These are phyloP conservation scores for Agrilus planipennis DNA, from an alignment of 1,140 invertebrate species.

Conservation along the genomic window DNA sequence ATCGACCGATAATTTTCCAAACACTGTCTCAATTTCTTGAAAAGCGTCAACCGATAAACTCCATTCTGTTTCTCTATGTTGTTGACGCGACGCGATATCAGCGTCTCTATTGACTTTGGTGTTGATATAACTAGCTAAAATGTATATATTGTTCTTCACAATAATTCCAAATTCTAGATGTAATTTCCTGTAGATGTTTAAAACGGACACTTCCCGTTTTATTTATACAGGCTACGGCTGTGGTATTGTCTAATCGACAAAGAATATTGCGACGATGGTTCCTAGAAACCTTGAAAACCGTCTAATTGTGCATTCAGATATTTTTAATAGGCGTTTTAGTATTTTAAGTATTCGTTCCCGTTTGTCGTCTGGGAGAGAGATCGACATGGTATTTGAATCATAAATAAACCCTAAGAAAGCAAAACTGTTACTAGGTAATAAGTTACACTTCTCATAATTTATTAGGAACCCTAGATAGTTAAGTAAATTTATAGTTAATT, in stretches of 20 bases:
- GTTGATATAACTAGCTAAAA: slow-evolving; percentile 19
- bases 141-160: slow-evolving; percentile 19
- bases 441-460: not conserved
- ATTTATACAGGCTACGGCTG: slow-evolving; percentile 18
- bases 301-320: not conserved
- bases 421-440: not conserved
- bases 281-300: not conserved
- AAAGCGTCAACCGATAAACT: slow-evolving; percentile 2
- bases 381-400: not conserved
- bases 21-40: slow-evolving; percentile 8
- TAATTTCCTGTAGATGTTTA: slow-evolving; percentile 12
- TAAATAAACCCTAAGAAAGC: not conserved
- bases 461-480: not conserved
- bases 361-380: not conserved
- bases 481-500: not conserved
- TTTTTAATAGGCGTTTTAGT: not conserved
- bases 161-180: slow-evolving; percentile 21
- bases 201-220: slow-evolving; percentile 20
- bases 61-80: slow-evolving; percentile 10
- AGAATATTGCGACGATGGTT: slow-evolving; percentile 15
- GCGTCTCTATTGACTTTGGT: slow-evolving; percentile 17
- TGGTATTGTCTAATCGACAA: slow-evolving; percentile 22
- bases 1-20: slow-evolving; percentile 21
- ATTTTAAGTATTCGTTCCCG: not conserved
- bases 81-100: slow-evolving; percentile 18